Evolutionary conservation across 2,113 vertebrate genomes (phyloP).

Genomic region (Falco punctatus): DNA sequence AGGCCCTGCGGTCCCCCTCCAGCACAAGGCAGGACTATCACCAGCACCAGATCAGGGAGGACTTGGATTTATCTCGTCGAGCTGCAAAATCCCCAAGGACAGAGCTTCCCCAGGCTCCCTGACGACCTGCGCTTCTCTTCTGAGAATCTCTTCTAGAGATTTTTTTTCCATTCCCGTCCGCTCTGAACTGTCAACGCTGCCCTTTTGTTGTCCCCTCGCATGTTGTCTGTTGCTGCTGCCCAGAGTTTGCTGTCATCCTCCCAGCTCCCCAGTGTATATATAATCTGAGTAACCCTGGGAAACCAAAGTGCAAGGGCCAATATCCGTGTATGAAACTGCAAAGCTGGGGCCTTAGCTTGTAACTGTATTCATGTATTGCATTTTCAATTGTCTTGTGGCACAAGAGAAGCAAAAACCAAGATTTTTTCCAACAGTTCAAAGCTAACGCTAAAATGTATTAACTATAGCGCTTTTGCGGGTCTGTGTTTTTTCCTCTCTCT

Average conservation of each 20-base stretch:
- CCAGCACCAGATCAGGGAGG: background rate
- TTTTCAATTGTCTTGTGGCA: background rate
- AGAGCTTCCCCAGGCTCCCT: background rate
- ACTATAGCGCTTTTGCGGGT: background rate
- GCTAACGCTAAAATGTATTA: background rate
- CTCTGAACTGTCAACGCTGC: background rate
- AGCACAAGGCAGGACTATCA: fast-evolving
- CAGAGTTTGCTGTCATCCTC: background rate
- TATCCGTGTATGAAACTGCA: fast-evolving
- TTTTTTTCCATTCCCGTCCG: background rate
- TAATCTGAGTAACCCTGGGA: background rate
- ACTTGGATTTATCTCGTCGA: background rate
- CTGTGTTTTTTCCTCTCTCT: background rate
- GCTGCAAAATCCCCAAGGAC: background rate
- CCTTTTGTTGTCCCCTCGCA: background rate
- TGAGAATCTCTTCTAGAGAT: background rate
- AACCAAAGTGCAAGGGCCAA: background rate
- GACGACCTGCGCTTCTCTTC: background rate
- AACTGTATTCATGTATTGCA: background rate
- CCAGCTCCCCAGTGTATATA: background rate
- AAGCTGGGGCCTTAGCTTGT: background rate
- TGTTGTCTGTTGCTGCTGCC: background rate
- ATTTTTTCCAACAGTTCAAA: background rate
- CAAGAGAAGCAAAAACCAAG: background rate
- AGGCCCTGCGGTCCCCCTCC: background rate